Base-by-base conservation (phyloP, 2,888 invertebrate genomes). In the Acanthosepion esculentum region DNA sequence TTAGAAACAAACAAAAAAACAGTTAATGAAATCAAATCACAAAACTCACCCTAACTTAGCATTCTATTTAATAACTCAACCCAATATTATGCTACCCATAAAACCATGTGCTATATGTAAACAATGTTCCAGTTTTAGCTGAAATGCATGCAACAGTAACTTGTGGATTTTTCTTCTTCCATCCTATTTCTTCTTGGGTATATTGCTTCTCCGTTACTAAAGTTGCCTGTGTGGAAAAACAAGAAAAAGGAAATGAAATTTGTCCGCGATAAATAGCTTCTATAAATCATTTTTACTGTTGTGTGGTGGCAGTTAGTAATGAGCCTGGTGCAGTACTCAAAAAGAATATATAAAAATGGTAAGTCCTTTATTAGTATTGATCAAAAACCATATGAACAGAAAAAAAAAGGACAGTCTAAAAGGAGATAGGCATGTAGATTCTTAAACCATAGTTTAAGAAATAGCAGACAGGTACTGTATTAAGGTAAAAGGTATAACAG, bases 261-360 rank as follows among this genome's bases (percentile, higher is more conserved):
- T 78, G n/a, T 15, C 78, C 15, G 33, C 33, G 78, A 78, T 78
- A n/a, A 78, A 78, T 78, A 78, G 78, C n/a, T 78, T 33, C 78
- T 78, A 78, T 78, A 78, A 78, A 78, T 78, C 78, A 78, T 78
- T 78, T n/a, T 78, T 78, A n/a, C 78, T 78, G 78, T 33, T 78
- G 78, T 33, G 33, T 78, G n/a, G 78, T 78, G 78, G 78, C 78
- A 78, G 78, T 78, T 78, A 78, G 12, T 78, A 78, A 78, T 78
- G 78, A 78, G n/a, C 59, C 59, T 78, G 78, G n/a, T 78, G 78
- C 78, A 78, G 18, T 78, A 78, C 33, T 78, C 78, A 78, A 78
- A 78, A 15, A 78, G n/a, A 78, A 78, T n/a, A 33, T n/a, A 78
- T n/a, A 78, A 15, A n/a, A 33, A 78, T 78, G n/a, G n/a, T n/a